phyloP scores from a whole-genome alignment of 2,113 vertebrate species.

The Bungarus multicinctus region DNA sequence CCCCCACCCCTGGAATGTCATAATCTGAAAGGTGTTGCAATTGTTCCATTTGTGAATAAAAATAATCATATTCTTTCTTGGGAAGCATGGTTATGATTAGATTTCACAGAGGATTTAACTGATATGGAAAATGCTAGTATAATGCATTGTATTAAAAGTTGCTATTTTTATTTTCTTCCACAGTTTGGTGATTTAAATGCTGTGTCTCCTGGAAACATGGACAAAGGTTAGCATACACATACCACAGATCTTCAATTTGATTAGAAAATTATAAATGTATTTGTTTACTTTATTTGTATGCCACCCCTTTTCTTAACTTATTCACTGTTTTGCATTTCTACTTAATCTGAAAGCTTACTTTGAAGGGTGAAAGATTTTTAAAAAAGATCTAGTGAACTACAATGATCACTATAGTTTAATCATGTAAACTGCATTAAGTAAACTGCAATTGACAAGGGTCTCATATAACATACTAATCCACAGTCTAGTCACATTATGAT shows the following conservation, averaged over 20 bases:
- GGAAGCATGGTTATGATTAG: neutral
- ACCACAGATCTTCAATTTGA: slow-evolving; percentile 5
- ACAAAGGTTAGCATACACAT: slow-evolving; percentile 73
- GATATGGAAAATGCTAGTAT: slow-evolving; percentile 8
- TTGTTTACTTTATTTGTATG: neutral
- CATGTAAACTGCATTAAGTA: neutral
- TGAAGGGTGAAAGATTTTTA: neutral
- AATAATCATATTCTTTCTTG: neutral
- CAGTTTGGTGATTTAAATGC: slow-evolving; percentile 84
- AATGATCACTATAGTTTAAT: neutral
- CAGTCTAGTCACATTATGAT: neutral
- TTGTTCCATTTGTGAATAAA: neutral
- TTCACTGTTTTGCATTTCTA: neutral
- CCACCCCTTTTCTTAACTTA: neutral
- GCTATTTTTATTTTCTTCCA: slow-evolving; percentile 44
- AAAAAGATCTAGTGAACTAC: neutral
- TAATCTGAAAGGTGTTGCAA: neutral
- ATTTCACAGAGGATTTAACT: slow-evolving; percentile 7
- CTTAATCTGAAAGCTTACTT: neutral
- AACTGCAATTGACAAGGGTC: neutral
- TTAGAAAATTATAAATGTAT: neutral
- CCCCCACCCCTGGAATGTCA: neutral
- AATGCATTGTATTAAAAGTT: neutral
- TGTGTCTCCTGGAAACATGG: slow-evolving; percentile 79
- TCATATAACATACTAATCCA: neutral